These are phyloP conservation scores for Melieria crassipennis DNA, from an alignment of 2,888 invertebrate genomes.

Conservation along the genomic window DNA sequence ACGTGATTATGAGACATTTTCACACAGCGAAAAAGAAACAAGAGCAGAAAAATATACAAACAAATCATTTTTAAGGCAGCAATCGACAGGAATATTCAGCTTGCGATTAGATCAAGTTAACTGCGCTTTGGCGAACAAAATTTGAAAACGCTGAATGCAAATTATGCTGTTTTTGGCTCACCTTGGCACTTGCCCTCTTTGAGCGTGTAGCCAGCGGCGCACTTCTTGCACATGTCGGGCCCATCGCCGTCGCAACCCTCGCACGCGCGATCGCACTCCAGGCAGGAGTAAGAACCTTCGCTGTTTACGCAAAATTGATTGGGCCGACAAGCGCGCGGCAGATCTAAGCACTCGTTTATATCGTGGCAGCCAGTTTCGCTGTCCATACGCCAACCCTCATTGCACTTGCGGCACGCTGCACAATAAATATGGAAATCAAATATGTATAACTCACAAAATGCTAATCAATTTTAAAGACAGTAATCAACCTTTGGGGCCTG, in stretches of 20 bases:
- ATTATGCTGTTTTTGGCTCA: conserved; percentile 60
- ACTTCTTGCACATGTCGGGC: conserved; percentile 87
- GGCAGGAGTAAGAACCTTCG: conserved; percentile 82
- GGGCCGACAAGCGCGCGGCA: conserved; percentile 68
- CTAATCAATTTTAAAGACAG: not conserved
- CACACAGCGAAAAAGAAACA: not conserved
- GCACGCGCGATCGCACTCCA: conserved; percentile 85
- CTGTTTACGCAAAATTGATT: conserved; percentile 90
- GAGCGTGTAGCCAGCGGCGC: conserved; percentile 77
- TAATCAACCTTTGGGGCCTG: conserved; percentile 72
- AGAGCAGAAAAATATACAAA: too few species aligned
- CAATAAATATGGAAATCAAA: conserved; percentile 5
- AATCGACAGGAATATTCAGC: not conserved
- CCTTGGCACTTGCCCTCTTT: conserved; percentile 82
- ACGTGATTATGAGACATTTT: not conserved
- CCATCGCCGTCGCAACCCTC: conserved; percentile 87
- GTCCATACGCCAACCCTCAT: conserved; percentile 78
- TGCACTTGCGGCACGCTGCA: conserved; percentile 68
- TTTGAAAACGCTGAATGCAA: not conserved
- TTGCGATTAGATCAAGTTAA: not conserved
- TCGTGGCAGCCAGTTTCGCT: conserved; percentile 84
- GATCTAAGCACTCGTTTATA: conserved; percentile 81
- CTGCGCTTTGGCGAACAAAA: not conserved
- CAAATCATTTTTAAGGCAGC: too few species aligned
- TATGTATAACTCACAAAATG: not conserved